These are phyloP conservation scores for Aelia acuminata DNA, from an alignment of 2,888 invertebrate genomes.

Conservation along the genomic window DNA sequence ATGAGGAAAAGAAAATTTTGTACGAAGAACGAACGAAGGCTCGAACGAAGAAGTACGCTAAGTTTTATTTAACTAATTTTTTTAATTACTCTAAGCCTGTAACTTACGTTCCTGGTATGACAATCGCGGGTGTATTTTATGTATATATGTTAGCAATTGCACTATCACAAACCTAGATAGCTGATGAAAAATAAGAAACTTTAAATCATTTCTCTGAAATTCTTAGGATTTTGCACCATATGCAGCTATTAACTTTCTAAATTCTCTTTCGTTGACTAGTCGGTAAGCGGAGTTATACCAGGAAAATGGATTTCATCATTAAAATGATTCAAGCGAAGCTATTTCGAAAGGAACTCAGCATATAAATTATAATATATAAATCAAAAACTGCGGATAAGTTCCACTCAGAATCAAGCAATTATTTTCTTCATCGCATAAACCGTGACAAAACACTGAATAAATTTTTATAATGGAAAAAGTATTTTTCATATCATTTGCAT, in stretches of 20 bases:
- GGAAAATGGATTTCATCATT: slow-evolving; percentile 20
- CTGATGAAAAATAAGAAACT: too few species aligned
- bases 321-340: neutral
- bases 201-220: neutral
- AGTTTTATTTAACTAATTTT: too few species aligned
- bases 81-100: too few species aligned
- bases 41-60: too few species aligned
- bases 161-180: too few species aligned
- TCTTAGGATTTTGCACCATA: neutral
- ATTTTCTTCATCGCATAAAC: neutral
- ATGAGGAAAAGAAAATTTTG: too few species aligned
- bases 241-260: neutral
- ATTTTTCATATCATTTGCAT: neutral
- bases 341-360: neutral
- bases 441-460: neutral
- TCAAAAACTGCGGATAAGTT: neutral
- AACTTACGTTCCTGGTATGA: too few species aligned
- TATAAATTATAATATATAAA: neutral
- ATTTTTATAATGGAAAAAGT: neutral
- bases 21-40: too few species aligned
- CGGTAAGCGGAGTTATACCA: neutral
- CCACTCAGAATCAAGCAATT: neutral
- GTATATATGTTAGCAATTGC: too few species aligned
- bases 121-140: too few species aligned
- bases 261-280: neutral